Conservation (phyloP, 2,888 invertebrate species). For the Molorchus minor region DNA sequence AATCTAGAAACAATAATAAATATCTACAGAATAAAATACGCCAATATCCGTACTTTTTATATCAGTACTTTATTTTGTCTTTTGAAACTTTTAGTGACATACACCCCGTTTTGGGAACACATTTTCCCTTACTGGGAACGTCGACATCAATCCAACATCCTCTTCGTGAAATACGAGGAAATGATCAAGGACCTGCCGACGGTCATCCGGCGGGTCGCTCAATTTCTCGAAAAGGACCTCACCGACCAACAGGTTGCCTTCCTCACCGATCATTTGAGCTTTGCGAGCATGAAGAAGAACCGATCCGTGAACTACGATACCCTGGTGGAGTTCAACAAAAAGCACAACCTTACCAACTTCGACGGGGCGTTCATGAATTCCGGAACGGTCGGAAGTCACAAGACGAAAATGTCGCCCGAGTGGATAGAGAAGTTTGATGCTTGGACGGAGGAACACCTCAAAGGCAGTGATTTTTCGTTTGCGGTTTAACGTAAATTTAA, state of each 20-base stretch:
- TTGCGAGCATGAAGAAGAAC: conserved; percentile 67
- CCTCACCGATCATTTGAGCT: conserved; percentile 52
- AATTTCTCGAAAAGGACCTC: conserved; percentile 49
- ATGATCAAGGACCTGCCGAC: conserved; percentile 48
- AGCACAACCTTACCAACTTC: conserved; percentile 53
- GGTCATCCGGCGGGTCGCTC: conserved; percentile 46
- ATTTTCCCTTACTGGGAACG: conserved; percentile 53
- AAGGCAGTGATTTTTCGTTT: conserved; percentile 64
- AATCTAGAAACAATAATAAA: too few species aligned
- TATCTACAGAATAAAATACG: too few species aligned
- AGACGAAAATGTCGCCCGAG: conserved; percentile 73
- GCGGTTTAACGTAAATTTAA: too few species aligned
- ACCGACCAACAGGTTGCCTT: conserved; percentile 43
- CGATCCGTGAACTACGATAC: conserved; percentile 66
- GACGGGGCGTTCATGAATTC: conserved; percentile 63
- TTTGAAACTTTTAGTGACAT: conserved; percentile 55
- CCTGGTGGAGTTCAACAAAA: conserved; percentile 54
- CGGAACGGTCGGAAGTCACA: conserved; percentile 61
- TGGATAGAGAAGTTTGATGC: conserved; percentile 76
- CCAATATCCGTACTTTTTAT: not conserved
- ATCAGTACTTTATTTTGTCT: conserved; percentile 18
- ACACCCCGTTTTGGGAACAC: conserved; percentile 56
- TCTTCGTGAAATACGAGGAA: conserved; percentile 56
- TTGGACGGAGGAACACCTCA: conserved; percentile 72
- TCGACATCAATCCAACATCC: conserved; percentile 49